A percentile compares a stretch with the other conserved stretches of the same genome.
Evolutionary conservation across 2,797 vertebrate species (phyloP).

Genomic region (Lacerta agilis): DNA sequence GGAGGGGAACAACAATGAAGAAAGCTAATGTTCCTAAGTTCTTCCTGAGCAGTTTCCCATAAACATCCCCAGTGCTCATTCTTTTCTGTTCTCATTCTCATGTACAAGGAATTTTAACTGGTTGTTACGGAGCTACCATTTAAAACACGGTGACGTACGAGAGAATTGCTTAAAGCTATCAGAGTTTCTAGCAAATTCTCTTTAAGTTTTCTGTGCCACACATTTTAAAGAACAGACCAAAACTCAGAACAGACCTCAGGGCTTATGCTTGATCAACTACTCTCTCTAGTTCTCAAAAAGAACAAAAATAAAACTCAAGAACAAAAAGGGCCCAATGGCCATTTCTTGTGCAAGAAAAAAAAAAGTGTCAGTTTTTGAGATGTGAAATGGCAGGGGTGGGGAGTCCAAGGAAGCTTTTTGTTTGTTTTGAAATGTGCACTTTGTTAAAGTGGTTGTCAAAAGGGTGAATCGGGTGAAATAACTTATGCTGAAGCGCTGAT

Average conservation of each 20-base stretch:
- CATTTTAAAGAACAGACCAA: background rate
- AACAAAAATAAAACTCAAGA: slow-evolving; percentile 1
- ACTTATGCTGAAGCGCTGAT: slow-evolving; percentile 1
- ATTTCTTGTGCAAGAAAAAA: background rate
- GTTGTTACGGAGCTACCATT: background rate
- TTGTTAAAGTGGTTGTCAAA: slow-evolving; percentile 1
- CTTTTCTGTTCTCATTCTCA: background rate
- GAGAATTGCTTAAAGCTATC: background rate
- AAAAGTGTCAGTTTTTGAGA: background rate
- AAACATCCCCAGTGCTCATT: too few species aligned
- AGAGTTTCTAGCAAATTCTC: background rate
- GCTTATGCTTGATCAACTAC: slow-evolving; percentile 18
- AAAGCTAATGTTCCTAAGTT: background rate
- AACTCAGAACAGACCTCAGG: background rate
- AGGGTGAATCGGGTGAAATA: background rate
- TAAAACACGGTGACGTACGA: background rate
- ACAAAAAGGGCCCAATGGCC: background rate
- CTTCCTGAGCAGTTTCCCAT: background rate
- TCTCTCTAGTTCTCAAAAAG: background rate
- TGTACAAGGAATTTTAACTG: background rate
- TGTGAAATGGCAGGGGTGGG: slow-evolving; percentile 5
- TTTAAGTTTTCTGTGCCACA: background rate
- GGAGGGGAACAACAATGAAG: background rate
- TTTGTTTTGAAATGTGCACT: background rate
- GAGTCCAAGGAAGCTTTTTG: background rate